Base-by-base conservation (phyloP, 2,113 vertebrate species). In the Nothocercus julius region DNA sequence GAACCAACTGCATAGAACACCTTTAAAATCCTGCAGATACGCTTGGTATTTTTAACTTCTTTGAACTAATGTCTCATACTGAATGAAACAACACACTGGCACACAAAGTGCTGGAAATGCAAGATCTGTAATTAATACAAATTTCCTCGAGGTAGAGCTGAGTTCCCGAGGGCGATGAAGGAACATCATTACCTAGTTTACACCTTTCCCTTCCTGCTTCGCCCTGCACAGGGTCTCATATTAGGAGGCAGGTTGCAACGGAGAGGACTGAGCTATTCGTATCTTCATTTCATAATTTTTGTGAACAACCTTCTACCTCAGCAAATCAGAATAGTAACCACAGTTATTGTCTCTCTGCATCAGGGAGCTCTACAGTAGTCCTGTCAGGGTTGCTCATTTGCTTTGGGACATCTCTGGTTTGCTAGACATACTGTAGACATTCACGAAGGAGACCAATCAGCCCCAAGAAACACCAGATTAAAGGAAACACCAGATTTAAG, bases 1-100 rank as follows among this genome's bases (percentile, higher is more conserved):
- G 76, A 93, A 67, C 74, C 22, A 36, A 44, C 36, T 64, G 36
- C 84, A 62, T 84, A 67, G 59, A 75, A 77, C 49, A 78, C 24
- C 83, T 88, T 81, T 85, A 85, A 91, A 54, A 94, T 80, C 86
- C 92, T 47, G 25, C 66, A 59, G 66, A 82, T 28, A 30, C 28
- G 47, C 53, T 61, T 61, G 59, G 53, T 22, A 59, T 47, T 59
- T 68, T 47, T 30, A 70, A 16, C 62, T 28, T 70, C 54, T 70
- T 24, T 30, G 42, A 61, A 69, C 40, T 58, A 22, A 18, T 25
- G 54, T 47, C 42, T 81, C 40, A 32, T 12, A 59, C 7, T 8
- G 32, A 59, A 42, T 44, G 54, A 87, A 72, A 87, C 34, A 68
- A 42, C 16, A 30, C 40, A 59, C 47, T 9, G 5, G 30, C 54